Evolutionary conservation across 1,140 invertebrate genomes (phyloP).

Genomic region (Panonychus citri): DNA sequence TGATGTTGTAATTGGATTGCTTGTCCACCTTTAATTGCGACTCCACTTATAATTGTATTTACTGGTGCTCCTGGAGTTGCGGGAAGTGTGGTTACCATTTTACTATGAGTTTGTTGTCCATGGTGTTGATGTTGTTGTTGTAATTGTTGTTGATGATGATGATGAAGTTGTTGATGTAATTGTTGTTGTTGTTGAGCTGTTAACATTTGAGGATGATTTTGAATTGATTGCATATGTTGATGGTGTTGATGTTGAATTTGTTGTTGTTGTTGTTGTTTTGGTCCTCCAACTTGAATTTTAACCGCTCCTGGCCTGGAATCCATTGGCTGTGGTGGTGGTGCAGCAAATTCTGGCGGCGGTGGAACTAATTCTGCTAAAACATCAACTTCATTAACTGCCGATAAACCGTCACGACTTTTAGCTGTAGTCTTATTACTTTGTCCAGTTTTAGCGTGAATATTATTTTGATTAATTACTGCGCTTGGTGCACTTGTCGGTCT

Average conservation of each 20-base stretch:
- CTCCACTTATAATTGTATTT: neutral
- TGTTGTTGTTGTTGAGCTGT: neutral
- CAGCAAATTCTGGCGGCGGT: constrained; percentile 18
- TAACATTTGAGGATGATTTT: neutral
- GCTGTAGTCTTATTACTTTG: neutral
- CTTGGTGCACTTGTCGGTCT: neutral
- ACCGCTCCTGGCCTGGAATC: neutral
- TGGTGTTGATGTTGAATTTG: neutral
- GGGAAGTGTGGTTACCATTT: neutral
- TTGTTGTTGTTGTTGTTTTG: neutral
- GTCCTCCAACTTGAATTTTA: neutral
- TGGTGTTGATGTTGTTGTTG: constrained; percentile 2
- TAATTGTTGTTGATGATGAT: neutral
- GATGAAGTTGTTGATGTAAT: neutral
- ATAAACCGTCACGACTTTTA: constrained; percentile 6
- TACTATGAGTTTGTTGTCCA: neutral
- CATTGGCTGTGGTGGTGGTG: constrained; percentile 8
- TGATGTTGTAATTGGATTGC: neutral
- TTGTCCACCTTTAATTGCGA: neutral
- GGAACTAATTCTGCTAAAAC: constrained; percentile 16
- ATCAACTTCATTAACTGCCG: constrained; percentile 15
- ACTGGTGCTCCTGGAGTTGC: neutral
- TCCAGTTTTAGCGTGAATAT: neutral
- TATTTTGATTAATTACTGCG: neutral
- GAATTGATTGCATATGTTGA: neutral